These are phyloP conservation scores for Trichomycterus rosablanca DNA, from an alignment of 2,113 vertebrate species.

Conservation along the genomic window DNA sequence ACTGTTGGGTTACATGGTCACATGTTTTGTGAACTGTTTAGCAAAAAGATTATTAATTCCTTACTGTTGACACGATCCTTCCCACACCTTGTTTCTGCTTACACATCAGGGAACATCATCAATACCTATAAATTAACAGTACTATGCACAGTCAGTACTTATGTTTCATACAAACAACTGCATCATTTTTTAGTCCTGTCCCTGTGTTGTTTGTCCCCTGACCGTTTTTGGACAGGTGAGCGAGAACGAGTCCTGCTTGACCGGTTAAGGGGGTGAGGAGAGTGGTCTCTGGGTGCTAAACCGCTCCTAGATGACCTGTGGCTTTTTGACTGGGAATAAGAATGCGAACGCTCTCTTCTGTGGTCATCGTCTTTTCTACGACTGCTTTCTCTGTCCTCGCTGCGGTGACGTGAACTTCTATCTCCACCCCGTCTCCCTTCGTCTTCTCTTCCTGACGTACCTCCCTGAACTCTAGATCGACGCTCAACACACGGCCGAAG, in stretches of 20 bases:
- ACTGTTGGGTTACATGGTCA: too few relatives aligned
- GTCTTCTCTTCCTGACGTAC: conserved; percentile 22
- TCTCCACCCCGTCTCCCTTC: conserved; percentile 37
- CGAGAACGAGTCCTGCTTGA: conserved; percentile 36
- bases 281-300: conserved; percentile 18
- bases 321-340: conserved; percentile 20
- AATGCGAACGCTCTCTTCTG: conserved; percentile 27
- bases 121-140: too few relatives aligned
- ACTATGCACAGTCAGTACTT: too few relatives aligned
- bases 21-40: too few relatives aligned
- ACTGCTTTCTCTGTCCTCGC: conserved; percentile 35
- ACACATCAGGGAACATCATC: too few relatives aligned
- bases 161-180: too few relatives aligned
- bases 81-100: too few relatives aligned
- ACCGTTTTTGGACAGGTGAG: conserved; percentile 28
- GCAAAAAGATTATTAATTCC: too few relatives aligned
- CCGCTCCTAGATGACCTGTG: conserved; percentile 15
- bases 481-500: conserved; percentile 80
- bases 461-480: conserved; percentile 57
- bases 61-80: too few relatives aligned
- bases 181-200: conserved; percentile 28
- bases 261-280: not conserved
- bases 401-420: conserved; percentile 42
- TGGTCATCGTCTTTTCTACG: conserved; percentile 41
- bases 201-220: conserved; percentile 5